Evolutionary conservation across 2,113 vertebrate genomes (phyloP), one percentile per base, ranked within the genome.

Genomic region (Garra rufa): DNA sequence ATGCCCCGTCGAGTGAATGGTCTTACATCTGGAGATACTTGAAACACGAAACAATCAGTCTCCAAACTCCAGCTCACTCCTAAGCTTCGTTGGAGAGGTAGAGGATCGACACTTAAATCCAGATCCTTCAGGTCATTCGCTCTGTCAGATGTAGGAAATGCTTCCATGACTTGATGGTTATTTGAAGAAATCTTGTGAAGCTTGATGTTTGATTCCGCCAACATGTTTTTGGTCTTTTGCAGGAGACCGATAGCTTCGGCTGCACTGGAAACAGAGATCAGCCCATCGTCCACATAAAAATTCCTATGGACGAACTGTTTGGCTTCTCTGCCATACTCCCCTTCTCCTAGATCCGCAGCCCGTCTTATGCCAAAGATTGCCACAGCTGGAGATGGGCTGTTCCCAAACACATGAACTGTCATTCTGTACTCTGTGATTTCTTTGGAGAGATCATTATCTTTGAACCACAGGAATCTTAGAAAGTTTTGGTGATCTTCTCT

Each of bases 381-480:
- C 11, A 77, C 61, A 13, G 71, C 73, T n/a, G 79, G 78, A 4
- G 71, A 67, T 4, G 38, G 57, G 26, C 24, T 81, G 30, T 61
- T 79, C 43, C 43, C 43, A 44, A 44, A 44, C 10, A 44, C 43
- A 44, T 44, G 43, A 10, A 44, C 43, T 44, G 43, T 10, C 43
- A 44, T 44, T 43, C 41, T 43, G 41, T 43, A 43, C 41, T 43
- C 41, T 43, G 41, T 43, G 41, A 43, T 43, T 43, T 43, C 41
- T 43, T 52, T 75, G 28, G 21, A 48, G 0, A 75, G 11, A 63
- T 84, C 52, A 24, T 89, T 83, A 34, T 81, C 75, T 6, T 69
- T 24, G n/a, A 73, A 71, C 86, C 86, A 88, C 15, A 88, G 21
- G n/a, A 87, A 88, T 0, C 78, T n/a, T 1, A 87, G 46, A 34